Percentiles rank a stretch among this genome's conserved stretches.
Evolutionary conservation across 2,113 vertebrate species (phyloP).

Genomic region (Macquaria australasica): DNA sequence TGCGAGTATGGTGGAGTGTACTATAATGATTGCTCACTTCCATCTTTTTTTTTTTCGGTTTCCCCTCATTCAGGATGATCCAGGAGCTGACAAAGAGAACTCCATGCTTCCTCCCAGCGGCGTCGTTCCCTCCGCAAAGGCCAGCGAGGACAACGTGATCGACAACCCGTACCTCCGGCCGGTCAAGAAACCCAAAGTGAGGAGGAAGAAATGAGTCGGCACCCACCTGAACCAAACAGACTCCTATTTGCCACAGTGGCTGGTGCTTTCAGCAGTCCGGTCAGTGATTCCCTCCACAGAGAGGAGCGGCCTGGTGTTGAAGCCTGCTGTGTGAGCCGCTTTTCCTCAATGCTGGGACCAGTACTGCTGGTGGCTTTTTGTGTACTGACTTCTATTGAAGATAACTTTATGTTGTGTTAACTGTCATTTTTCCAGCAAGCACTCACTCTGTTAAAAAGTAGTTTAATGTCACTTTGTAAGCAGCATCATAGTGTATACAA

Average conservation of each 20-base stretch:
- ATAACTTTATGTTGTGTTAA: conserved; percentile 1
- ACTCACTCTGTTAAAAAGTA: conserved; percentile 35
- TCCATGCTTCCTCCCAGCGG: conserved; percentile 90
- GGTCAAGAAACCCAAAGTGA: conserved; percentile 98
- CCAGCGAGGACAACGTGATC: conserved; percentile 92
- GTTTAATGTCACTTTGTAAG: conserved; percentile 30
- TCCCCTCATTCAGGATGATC: conserved; percentile 87
- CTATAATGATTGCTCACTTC: background rate
- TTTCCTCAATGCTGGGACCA: background rate
- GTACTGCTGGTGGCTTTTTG: conserved; percentile 22
- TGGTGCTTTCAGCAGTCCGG: conserved; percentile 21
- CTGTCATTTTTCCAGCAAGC: conserved; percentile 24
- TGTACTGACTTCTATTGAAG: conserved; percentile 23
- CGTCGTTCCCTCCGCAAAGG: conserved; percentile 86
- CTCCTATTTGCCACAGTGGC: conserved; percentile 32
- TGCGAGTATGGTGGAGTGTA: too few relatives aligned
- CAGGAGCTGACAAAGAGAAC: conserved; percentile 94
- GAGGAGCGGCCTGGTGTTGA: background rate
- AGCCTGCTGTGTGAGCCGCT: background rate
- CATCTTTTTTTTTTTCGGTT: background rate
- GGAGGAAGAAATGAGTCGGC: conserved; percentile 93
- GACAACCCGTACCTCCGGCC: conserved; percentile 98
- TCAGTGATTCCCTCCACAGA: conserved; percentile 8
- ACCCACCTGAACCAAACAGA: conserved; percentile 14
- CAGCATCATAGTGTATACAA: conserved; percentile 20